These are phyloP conservation scores for Diceros bicornis DNA, from an alignment of 2,797 vertebrate genomes.

Conservation along the genomic window DNA sequence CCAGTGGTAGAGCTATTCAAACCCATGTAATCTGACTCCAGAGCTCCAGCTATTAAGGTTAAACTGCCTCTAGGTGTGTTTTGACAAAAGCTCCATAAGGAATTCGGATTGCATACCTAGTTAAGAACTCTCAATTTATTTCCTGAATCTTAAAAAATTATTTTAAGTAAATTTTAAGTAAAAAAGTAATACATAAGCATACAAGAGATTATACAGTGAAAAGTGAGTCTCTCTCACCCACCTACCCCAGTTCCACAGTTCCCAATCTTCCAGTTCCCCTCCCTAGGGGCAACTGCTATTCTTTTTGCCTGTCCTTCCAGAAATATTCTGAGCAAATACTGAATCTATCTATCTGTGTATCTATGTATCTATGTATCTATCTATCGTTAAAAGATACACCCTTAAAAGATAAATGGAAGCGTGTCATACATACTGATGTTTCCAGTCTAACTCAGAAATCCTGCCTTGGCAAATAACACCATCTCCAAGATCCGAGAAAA, in stretches of 20 bases:
- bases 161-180: background rate
- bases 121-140: conserved; percentile 37
- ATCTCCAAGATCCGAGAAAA: conserved; percentile 46
- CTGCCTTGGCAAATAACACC: conserved; percentile 44
- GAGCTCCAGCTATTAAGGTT: conserved; percentile 32
- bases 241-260: background rate
- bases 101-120: background rate
- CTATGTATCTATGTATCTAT: no score
- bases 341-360: no score
- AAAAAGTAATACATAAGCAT: background rate
- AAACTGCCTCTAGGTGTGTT: background rate
- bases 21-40: background rate
- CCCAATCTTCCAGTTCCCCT: background rate
- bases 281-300: background rate
- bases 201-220: background rate
- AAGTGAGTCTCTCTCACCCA: background rate
- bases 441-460: conserved; percentile 62
- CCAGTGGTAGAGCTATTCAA: background rate
- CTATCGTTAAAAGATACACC: background rate
- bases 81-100: conserved; percentile 29
- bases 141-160: conserved; percentile 47
- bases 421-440: conserved; percentile 49
- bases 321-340: conserved; percentile 57
- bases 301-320: conserved; percentile 3
- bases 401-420: conserved; percentile 50